Conservation (phyloP, 2,888 invertebrate genomes). For the Callyntrura sp. region DNA sequence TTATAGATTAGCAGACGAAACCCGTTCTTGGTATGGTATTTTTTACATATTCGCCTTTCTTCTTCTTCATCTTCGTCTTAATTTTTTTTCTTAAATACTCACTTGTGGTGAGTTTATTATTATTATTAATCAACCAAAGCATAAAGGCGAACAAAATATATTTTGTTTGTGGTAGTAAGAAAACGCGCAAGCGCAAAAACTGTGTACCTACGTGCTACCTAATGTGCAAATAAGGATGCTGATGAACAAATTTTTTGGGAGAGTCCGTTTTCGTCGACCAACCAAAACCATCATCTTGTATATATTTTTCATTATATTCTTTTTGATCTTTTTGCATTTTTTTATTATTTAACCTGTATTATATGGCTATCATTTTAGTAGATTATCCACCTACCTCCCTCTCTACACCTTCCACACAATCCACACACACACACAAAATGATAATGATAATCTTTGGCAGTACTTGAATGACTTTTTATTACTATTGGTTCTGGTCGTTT, state of each 20-base stretch:
- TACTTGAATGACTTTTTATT: conserved; percentile 60
- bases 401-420: conserved; percentile 41
- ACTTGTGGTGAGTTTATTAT: conserved; percentile 56
- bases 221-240: conserved; percentile 75
- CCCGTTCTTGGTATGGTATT: conserved; percentile 68
- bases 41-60: conserved; percentile 51
- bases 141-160: conserved; percentile 49
- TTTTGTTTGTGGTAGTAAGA: neutral
- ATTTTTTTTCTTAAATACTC: conserved; percentile 64
- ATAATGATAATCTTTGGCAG: conserved; percentile 47
- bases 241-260: conserved; percentile 67
- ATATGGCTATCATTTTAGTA: conserved; percentile 75
- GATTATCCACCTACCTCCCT: conserved; percentile 58
- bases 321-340: conserved; percentile 64
- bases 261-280: conserved; percentile 45
- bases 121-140: conserved; percentile 67
- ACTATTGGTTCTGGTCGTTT: neutral
- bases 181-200: neutral
- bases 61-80: conserved; percentile 57
- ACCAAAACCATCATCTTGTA: conserved; percentile 26
- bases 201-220: neutral
- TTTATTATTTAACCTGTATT: conserved; percentile 62
- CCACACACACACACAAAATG: neutral
- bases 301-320: conserved; percentile 42
- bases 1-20: conserved; percentile 70